Base-by-base conservation (phyloP, 2,888 invertebrate species). In the Harpalus rufipes region DNA sequence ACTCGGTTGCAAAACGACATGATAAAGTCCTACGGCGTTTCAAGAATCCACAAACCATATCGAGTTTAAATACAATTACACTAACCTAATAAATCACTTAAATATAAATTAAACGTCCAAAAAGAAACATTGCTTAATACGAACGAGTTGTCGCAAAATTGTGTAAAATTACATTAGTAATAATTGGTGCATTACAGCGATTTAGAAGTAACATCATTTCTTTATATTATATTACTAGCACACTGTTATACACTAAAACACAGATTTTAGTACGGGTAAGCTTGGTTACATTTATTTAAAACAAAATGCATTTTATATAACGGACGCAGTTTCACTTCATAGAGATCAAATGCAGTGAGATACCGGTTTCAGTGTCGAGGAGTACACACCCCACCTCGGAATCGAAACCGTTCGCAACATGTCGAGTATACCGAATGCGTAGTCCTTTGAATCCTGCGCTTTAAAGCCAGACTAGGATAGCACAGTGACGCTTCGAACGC, bases 1-100 rank as follows among this genome's bases (percentile, higher is more conserved):
- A 82, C 86, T 86, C 87, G 79, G 86, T 86, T 78, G 81, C 76
- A 78, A 65, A 84, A 79, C 84, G 58, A 85, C 85, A 85, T 80
- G 80, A 80, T 21, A 85, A 85, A 85, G 85, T 85, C 72, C 85
- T 80, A 59, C 80, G 85, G 16, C 68, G 80, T 80, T 65, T 59
- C 58, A 72, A 68, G 72, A 80, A 85, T 80, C 85, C 85, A 85
- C 85, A 85, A 85, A 85, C 80, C 85, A 85, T 85, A 85, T 85
- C 85, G 80, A 58, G 79, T 85, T 41, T 65, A 85, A 80, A 80
- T 85, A 79, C 41, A 85, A 68, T 58, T 68, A 72, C 85, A 85
- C 85, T 85, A 85, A 85, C 85, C 85, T 85, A 85, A 41, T 25
- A 80, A 74, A 80, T 41, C 85, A 85, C 85, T 85, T 80, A 65